phyloP scores from a whole-genome alignment of 1,140 invertebrate species.

The Zaprionus taronus region DNA sequence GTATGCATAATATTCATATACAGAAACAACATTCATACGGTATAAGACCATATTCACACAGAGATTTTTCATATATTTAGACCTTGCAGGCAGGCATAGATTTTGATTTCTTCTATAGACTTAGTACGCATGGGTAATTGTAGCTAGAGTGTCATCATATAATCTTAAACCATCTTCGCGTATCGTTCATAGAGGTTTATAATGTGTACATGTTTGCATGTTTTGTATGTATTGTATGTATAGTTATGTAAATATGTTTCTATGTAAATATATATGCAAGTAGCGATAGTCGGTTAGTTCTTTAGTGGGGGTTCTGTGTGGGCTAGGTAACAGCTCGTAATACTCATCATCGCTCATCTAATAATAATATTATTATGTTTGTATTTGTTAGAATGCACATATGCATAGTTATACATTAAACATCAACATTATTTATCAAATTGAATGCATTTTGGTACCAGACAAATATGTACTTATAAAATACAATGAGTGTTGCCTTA shows the following conservation, averaged over 20 bases:
- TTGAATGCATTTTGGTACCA: constrained; percentile 74
- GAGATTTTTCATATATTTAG: constrained; percentile 2
- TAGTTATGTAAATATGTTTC: constrained; percentile 39
- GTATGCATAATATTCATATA: constrained; percentile 60
- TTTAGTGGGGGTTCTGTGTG: constrained; percentile 44
- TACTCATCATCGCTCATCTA: constrained; percentile 17
- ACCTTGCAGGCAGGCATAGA: constrained; percentile 45
- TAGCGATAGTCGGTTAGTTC: constrained; percentile 34
- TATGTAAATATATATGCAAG: constrained; percentile 46
- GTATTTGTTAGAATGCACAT: constrained; percentile 13
- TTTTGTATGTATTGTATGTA: constrained; percentile 35
- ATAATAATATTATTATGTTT: constrained; percentile 9
- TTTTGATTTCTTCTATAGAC: constrained; percentile 29
- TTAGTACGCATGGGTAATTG: constrained; percentile 54
- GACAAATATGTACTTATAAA: constrained; percentile 67
- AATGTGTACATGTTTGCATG: constrained; percentile 8
- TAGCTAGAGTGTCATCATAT: neutral
- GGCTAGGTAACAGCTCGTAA: constrained; percentile 48
- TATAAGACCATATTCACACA: constrained; percentile 29
- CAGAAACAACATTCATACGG: constrained; percentile 63
- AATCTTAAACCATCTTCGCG: constrained; percentile 20
- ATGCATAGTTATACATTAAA: constrained; percentile 42
- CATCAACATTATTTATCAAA: constrained; percentile 70
- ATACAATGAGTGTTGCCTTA: constrained; percentile 55
- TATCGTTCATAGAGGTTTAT: neutral